phyloP scores from a whole-genome alignment of 2,797 vertebrate genomes.

The Ctenopoma multispine region DNA sequence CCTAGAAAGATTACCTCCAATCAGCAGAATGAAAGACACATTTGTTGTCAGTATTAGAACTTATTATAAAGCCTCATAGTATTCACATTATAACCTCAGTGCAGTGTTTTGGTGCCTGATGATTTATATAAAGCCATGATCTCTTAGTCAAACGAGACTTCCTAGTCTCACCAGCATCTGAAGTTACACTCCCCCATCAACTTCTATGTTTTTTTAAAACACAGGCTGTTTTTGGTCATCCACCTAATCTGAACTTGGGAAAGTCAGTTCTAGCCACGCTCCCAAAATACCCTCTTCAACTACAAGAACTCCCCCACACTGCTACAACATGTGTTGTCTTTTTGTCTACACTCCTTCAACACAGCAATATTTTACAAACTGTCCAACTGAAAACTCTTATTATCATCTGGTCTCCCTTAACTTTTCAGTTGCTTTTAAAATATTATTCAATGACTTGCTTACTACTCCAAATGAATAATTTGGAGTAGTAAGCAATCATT shows the following conservation, averaged over 20 bases:
- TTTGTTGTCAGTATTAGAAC: neutral
- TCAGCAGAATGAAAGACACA: neutral
- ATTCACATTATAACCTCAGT: neutral
- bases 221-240: conserved; percentile 32
- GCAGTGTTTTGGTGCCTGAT: neutral
- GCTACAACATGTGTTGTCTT: conserved; percentile 21
- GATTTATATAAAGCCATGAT: conserved; percentile 12
- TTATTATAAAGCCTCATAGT: neutral
- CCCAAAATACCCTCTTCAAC: conserved; percentile 51
- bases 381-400: conserved; percentile 18
- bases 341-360: conserved; percentile 22
- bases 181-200: conserved; percentile 12
- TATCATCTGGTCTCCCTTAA: conserved; percentile 10
- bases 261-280: conserved; percentile 37
- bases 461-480: no score
- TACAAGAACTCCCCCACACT: conserved; percentile 45
- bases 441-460: neutral
- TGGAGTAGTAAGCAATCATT: conserved; percentile 5
- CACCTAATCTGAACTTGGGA: conserved; percentile 38
- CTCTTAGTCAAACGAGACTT: conserved; percentile 22
- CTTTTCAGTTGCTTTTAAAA: conserved; percentile 19
- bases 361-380: conserved; percentile 8
- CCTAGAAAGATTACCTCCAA: no score
- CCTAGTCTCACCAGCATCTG: conserved; percentile 23
- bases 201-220: conserved; percentile 10